Evolutionary conservation across 2,797 vertebrate genomes (phyloP).

Genomic region (Euphonia xanthogaster): DNA sequence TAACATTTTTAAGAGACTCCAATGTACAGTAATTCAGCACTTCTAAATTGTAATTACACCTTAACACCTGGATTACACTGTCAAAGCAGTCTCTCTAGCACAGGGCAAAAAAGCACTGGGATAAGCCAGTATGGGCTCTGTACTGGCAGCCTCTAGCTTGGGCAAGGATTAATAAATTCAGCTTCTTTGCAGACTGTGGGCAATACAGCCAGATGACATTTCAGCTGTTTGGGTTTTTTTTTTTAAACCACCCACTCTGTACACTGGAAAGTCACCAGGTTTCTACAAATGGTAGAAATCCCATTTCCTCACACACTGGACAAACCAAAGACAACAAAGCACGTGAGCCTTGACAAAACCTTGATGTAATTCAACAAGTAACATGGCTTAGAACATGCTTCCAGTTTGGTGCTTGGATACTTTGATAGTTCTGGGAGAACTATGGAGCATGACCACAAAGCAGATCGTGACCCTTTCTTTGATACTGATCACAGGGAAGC

Average conservation of each 20-base stretch:
- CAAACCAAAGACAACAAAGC: neutral
- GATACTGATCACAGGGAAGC: neutral
- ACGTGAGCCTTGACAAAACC: constrained; percentile 8
- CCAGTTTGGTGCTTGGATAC: neutral
- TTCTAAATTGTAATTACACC: neutral
- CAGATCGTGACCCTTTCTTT: neutral
- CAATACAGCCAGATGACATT: neutral
- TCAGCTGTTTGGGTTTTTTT: neutral
- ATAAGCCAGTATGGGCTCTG: neutral
- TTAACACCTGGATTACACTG: neutral
- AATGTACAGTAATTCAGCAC: neutral
- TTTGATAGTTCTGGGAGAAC: neutral
- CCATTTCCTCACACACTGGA: neutral
- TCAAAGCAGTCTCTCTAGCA: neutral
- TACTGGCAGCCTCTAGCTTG: neutral
- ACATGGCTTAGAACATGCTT: neutral
- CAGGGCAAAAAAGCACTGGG: neutral
- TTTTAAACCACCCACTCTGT: neutral
- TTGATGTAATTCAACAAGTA: neutral
- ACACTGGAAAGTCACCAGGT: neutral
- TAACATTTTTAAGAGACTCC: neutral
- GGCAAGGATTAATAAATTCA: neutral
- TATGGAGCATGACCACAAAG: neutral
- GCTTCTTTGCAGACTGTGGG: neutral
- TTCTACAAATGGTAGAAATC: neutral